phyloP scores from a whole-genome alignment of 2,888 invertebrate genomes.

The Laspeyria flexula region DNA sequence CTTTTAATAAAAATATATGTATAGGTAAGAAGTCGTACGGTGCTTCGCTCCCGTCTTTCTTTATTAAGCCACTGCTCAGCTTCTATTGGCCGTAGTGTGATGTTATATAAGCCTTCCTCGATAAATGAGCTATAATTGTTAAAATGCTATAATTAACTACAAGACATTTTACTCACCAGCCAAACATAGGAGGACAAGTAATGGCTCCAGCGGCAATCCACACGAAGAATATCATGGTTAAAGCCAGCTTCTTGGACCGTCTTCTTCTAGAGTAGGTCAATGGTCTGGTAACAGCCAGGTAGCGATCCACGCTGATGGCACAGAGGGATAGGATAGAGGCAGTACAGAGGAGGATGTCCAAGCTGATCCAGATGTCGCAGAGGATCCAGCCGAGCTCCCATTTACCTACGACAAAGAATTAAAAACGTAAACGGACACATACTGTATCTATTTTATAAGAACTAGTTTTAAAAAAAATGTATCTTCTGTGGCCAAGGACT shows the following conservation, averaged over 20 bases:
- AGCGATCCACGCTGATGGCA: conserved; percentile 96
- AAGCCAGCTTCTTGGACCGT: conserved; percentile 93
- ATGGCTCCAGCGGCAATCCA: conserved; percentile 96
- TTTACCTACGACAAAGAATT: conserved; percentile 80
- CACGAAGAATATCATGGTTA: conserved; percentile 94
- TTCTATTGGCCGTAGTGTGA: too few species aligned
- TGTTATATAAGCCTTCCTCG: too few species aligned
- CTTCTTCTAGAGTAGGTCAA: conserved; percentile 95
- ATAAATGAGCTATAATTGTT: too few species aligned
- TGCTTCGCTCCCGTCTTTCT: too few species aligned
- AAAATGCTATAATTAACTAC: too few species aligned
- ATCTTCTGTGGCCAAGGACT: too few species aligned
- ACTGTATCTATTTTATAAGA: neutral
- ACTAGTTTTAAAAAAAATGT: too few species aligned
- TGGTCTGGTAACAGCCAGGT: conserved; percentile 97
- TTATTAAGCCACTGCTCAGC: too few species aligned
- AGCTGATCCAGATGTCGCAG: conserved; percentile 96
- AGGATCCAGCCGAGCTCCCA: conserved; percentile 97
- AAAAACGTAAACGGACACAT: neutral
- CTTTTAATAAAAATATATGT: too few species aligned
- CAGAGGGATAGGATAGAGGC: conserved; percentile 97
- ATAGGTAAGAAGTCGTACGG: too few species aligned
- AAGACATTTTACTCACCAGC: conserved; percentile 88
- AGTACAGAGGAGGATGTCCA: conserved; percentile 97
- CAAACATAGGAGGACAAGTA: conserved; percentile 97